Evolutionary conservation across 2,888 invertebrate genomes (phyloP).

Genomic region (Tipula vernalis): DNA sequence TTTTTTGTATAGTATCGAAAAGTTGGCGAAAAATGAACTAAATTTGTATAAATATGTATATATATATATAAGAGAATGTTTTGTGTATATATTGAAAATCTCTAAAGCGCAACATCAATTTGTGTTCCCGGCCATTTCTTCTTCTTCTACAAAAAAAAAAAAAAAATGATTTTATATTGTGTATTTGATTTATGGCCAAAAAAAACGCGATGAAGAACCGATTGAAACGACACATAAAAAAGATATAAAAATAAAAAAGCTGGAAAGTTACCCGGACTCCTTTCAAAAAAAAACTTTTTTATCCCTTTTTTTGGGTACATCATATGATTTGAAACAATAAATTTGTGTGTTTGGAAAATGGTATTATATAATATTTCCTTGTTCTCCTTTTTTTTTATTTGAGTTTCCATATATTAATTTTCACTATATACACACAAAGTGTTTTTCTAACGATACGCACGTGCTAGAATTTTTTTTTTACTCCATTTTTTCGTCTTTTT

Average conservation of each 20-base stretch:
- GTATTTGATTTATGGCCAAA: not conserved
- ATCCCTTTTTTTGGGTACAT: not conserved
- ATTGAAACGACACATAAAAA: not conserved
- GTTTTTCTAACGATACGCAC: not conserved
- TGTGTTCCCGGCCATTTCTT: conserved; percentile 7
- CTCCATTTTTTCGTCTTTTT: not conserved
- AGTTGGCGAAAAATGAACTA: not conserved
- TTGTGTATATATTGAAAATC: not conserved
- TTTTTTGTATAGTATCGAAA: not conserved
- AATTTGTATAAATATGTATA: not conserved
- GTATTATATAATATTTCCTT: not conserved
- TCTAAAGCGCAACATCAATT: conserved; percentile 7
- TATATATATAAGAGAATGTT: not conserved
- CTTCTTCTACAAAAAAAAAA: not conserved
- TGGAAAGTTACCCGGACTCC: not conserved
- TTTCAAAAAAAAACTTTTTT: not conserved
- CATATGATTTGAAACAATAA: not conserved
- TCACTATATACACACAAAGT: not conserved
- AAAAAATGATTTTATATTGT: not conserved
- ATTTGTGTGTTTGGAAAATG: not conserved
- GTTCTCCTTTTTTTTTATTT: not conserved
- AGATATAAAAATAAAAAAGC: no score
- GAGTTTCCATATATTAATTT: not conserved
- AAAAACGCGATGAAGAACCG: not conserved
- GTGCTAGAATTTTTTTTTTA: not conserved